Evolutionary conservation across 2,888 invertebrate genomes (phyloP).

Genomic region (Sthenelais limicola): DNA sequence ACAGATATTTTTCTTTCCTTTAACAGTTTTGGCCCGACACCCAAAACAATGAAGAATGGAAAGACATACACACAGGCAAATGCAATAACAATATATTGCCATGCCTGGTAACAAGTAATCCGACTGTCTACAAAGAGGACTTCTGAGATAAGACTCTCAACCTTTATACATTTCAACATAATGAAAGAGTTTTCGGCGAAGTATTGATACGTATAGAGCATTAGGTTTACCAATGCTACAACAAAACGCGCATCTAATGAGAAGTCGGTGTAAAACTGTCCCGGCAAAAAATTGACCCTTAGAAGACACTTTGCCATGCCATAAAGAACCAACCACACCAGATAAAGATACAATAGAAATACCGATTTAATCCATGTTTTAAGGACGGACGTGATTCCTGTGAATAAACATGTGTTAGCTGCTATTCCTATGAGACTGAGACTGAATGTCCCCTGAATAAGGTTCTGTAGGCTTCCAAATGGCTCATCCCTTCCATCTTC

Average conservation of each 20-base stretch:
- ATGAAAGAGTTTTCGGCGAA: conserved; percentile 40
- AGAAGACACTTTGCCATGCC: conserved; percentile 16
- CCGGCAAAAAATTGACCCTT: neutral
- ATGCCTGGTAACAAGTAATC: conserved; percentile 11
- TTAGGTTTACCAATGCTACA: conserved; percentile 19
- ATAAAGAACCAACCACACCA: conserved; percentile 21
- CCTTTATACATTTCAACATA: conserved; percentile 28
- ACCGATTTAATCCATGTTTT: conserved; percentile 26
- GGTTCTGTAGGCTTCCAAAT: neutral
- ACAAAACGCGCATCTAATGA: conserved; percentile 21
- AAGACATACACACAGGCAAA: conserved; percentile 31
- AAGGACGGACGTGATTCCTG: conserved; percentile 20
- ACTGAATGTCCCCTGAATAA: conserved; percentile 20
- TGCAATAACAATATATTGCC: conserved; percentile 27
- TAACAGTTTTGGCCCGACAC: conserved; percentile 18
- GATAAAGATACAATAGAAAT: conserved; percentile 19
- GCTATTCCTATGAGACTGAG: conserved; percentile 23
- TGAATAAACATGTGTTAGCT: conserved; percentile 27
- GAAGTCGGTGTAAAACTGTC: neutral
- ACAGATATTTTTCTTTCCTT: conserved; percentile 16
- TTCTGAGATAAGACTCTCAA: neutral
- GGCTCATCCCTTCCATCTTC: conserved; percentile 7
- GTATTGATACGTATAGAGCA: conserved; percentile 38
- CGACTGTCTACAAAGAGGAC: conserved; percentile 28
- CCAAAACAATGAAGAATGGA: conserved; percentile 22